A percentile compares a stretch with the other conserved stretches of the same genome.
These are phyloP conservation scores for Seriola rivoliana DNA, from an alignment of 2,113 vertebrate species.

Conservation along the genomic window DNA sequence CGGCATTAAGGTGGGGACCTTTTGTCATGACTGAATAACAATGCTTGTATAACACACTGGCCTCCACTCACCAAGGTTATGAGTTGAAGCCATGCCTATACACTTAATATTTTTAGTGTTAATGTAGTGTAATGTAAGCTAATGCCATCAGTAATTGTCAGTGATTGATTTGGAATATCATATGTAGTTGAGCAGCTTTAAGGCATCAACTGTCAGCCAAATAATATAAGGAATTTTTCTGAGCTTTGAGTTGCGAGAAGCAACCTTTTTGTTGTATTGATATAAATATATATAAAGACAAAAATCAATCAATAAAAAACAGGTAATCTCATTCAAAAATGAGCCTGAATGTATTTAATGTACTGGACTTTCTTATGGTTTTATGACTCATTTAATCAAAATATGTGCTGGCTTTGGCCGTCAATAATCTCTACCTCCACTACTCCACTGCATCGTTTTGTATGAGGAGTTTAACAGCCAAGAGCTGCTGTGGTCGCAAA, in stretches of 20 bases:
- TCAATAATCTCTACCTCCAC: not conserved
- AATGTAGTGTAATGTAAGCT: not conserved
- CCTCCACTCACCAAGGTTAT: not conserved
- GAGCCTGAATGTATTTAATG: not conserved
- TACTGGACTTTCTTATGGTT: not conserved
- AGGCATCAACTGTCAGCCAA: not conserved
- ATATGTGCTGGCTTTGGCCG: not conserved
- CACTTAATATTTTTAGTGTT: not conserved
- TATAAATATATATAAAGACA: not conserved
- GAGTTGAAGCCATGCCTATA: not conserved
- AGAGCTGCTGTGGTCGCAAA: not conserved
- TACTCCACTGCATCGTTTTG: not conserved
- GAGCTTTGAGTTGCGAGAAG: too few relatives aligned
- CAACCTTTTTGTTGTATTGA: too few relatives aligned
- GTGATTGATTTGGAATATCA: not conserved
- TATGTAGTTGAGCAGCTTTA: not conserved
- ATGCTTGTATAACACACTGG: conserved; percentile 39
- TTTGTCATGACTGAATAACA: conserved; percentile 49
- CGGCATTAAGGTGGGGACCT: conserved; percentile 41
- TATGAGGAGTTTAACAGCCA: not conserved
- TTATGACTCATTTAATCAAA: not conserved
- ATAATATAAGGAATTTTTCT: not conserved
- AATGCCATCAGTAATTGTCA: conserved; percentile 2
- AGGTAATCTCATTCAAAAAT: too few relatives aligned
- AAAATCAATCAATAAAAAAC: not conserved